Evolutionary conservation across 2,113 vertebrate species (phyloP).

Genomic region (Chinchilla lanigera): DNA sequence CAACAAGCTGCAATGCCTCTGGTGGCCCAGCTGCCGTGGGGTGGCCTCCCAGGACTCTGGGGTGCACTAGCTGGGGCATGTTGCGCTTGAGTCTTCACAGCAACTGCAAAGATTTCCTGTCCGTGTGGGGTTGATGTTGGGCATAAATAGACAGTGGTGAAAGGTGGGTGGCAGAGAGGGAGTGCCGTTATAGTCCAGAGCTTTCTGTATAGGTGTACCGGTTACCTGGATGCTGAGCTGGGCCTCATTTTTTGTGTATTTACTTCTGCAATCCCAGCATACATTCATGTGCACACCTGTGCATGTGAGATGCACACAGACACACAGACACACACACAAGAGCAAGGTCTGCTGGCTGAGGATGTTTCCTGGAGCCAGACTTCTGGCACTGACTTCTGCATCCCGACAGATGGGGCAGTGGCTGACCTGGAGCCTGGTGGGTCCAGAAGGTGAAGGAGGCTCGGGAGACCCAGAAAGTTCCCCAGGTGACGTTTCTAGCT

Average conservation of each 20-base stretch:
- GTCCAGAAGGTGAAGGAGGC: not conserved
- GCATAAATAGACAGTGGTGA: not conserved
- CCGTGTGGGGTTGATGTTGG: not conserved
- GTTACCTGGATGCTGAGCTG: not conserved
- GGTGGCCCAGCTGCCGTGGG: not conserved
- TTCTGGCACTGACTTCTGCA: not conserved
- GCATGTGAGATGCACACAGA: not conserved
- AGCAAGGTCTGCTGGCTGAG: not conserved
- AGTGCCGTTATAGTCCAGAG: not conserved
- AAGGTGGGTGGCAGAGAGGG: not conserved
- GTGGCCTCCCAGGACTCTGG: not conserved
- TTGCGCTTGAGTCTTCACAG: not conserved
- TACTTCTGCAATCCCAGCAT: not conserved
- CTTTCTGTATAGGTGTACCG: slow-evolving; percentile 34
- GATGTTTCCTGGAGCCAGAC: not conserved
- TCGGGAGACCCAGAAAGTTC: not conserved
- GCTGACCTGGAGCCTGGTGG: not conserved
- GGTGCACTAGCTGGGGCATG: not conserved
- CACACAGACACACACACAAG: not conserved
- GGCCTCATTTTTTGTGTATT: not conserved
- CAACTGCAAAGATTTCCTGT: not conserved
- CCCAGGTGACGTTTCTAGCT: not conserved
- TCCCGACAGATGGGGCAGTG: not conserved
- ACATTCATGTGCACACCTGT: not conserved
- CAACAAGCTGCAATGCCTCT: not conserved